Conservation (phyloP, 1,140 invertebrate genomes). For the Drosophila gunungcola region DNA sequence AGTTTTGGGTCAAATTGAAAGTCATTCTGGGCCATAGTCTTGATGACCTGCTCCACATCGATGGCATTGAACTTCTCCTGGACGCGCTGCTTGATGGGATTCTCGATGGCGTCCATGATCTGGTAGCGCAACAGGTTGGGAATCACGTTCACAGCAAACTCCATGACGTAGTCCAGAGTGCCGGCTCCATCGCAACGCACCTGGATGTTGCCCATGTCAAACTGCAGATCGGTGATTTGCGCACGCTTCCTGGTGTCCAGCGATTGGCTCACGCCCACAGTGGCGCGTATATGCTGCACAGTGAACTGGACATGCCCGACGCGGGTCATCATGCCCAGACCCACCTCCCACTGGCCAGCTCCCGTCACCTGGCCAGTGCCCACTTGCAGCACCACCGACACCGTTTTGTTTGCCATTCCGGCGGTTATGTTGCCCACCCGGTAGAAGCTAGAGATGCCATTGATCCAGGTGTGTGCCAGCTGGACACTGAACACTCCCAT, state of each 20-base stretch:
- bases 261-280: conserved; percentile 89
- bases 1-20: conserved; percentile 71
- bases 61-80: conserved; percentile 89
- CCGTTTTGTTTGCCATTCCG: conserved; percentile 89
- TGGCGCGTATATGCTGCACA: conserved; percentile 89
- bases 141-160: conserved; percentile 91
- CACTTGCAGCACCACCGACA: conserved; percentile 87
- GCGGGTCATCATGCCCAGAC: conserved; percentile 88
- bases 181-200: conserved; percentile 91
- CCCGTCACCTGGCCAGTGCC: conserved; percentile 92
- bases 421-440: conserved; percentile 91
- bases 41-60: conserved; percentile 90
- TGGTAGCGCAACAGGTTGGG: conserved; percentile 93
- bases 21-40: conserved; percentile 87
- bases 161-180: conserved; percentile 91
- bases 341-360: conserved; percentile 91
- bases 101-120: conserved; percentile 92
- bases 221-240: conserved; percentile 89
- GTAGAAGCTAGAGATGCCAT: conserved; percentile 91
- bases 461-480: conserved; percentile 91
- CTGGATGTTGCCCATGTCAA: conserved; percentile 94
- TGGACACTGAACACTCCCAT: conserved; percentile 89
- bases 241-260: conserved; percentile 91
- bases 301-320: conserved; percentile 90
- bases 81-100: conserved; percentile 89